These are phyloP conservation scores for Plutella xylostella DNA, from an alignment of 2,888 invertebrate genomes.

Conservation along the genomic window DNA sequence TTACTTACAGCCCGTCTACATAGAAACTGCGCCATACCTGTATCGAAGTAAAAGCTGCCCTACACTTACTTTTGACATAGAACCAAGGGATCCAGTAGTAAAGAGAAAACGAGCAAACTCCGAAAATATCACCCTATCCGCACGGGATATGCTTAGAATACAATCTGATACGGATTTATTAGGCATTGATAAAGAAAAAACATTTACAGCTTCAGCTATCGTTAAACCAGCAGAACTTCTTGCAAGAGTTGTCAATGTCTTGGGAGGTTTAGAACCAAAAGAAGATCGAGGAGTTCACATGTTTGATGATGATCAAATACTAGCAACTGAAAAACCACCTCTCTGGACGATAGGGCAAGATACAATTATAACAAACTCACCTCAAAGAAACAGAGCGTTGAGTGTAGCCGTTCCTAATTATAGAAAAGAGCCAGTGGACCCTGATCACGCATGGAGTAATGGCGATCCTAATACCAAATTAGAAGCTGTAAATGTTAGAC, in stretches of 20 bases:
- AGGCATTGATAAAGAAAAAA: slow-evolving; percentile 82
- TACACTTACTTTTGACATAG: slow-evolving; percentile 74
- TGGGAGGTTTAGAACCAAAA: slow-evolving; percentile 72
- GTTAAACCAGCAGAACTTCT: slow-evolving; percentile 82
- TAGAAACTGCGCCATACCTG: slow-evolving; percentile 62
- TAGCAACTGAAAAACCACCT: slow-evolving; percentile 74
- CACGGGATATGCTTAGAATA: slow-evolving; percentile 70
- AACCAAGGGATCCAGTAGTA: slow-evolving; percentile 52
- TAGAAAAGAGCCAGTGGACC: slow-evolving; percentile 47
- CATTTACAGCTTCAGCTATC: slow-evolving; percentile 78
- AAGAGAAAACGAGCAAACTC: slow-evolving; percentile 74
- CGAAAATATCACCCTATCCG: slow-evolving; percentile 66
- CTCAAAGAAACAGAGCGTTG: slow-evolving; percentile 70
- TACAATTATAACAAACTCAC: slow-evolving; percentile 35
- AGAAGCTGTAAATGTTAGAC: slow-evolving; percentile 55
- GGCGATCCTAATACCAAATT: slow-evolving; percentile 72
- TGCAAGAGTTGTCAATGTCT: slow-evolving; percentile 81
- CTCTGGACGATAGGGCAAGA: slow-evolving; percentile 69
- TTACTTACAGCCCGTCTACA: slow-evolving; percentile 78
- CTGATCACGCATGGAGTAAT: slow-evolving; percentile 78
- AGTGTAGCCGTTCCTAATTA: slow-evolving; percentile 69
- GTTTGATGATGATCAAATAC: slow-evolving; percentile 79
- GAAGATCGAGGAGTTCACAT: slow-evolving; percentile 72
- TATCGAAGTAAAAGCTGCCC: slow-evolving; percentile 78
- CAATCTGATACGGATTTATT: slow-evolving; percentile 85